Evolutionary conservation across 2,888 invertebrate genomes (phyloP).

Genomic region (Bugula neritina): DNA sequence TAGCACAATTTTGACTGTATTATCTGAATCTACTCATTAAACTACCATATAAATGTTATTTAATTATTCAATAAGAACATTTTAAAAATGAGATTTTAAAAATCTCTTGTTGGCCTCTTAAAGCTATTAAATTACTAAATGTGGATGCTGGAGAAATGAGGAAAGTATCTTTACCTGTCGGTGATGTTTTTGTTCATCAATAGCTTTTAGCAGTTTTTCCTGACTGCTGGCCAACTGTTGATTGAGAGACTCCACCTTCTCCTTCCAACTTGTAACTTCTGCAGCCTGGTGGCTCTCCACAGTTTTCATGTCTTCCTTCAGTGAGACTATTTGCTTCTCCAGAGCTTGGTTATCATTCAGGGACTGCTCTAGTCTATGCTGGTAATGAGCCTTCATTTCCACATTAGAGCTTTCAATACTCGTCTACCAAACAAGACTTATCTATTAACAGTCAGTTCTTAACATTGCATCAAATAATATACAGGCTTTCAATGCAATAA

Average conservation of each 20-base stretch:
- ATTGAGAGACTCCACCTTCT: neutral
- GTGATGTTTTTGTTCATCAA: neutral
- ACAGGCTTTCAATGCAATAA: too few relatives aligned
- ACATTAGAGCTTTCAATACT: neutral
- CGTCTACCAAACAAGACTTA: neutral
- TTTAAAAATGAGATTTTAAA: too few relatives aligned
- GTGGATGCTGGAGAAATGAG: too few relatives aligned
- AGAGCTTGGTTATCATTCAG: conserved; percentile 4
- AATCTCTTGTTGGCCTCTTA: too few relatives aligned
- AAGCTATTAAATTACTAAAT: too few relatives aligned
- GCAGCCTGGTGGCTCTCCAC: neutral
- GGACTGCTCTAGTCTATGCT: neutral
- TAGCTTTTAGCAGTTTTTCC: neutral
- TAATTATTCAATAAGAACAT: too few relatives aligned
- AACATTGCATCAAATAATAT: too few relatives aligned
- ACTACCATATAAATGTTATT: too few relatives aligned
- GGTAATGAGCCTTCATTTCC: conserved; percentile 18
- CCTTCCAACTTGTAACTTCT: neutral
- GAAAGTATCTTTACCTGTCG: neutral
- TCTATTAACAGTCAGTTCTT: too few relatives aligned
- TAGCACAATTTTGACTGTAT: too few relatives aligned
- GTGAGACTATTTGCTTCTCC: neutral
- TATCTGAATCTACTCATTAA: too few relatives aligned
- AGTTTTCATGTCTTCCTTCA: neutral
- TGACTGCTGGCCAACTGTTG: neutral